phyloP scores from a whole-genome alignment of 2,888 invertebrate genomes.

The Acanthacorydalis orientalis region DNA sequence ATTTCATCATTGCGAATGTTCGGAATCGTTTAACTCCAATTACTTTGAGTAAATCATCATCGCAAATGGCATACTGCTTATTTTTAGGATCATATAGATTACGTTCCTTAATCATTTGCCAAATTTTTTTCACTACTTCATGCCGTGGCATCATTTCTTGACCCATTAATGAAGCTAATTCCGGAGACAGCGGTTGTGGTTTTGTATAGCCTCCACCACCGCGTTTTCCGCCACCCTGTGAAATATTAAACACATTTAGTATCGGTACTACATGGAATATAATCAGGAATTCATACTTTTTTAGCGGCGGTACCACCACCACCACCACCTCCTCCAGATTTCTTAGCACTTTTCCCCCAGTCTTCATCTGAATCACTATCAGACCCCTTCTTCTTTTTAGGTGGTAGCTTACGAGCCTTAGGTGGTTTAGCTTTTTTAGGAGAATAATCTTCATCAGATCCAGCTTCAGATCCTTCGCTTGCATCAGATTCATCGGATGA shows the following conservation, averaged over 20 bases:
- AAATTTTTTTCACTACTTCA: conserved; percentile 79
- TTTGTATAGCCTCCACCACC: conserved; percentile 69
- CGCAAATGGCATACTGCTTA: conserved; percentile 88
- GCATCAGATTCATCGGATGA: conserved; percentile 28
- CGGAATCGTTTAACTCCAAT: conserved; percentile 86
- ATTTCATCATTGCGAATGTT: conserved; percentile 95
- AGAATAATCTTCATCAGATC: conserved; percentile 42
- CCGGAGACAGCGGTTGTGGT: conserved; percentile 68
- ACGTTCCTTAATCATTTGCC: conserved; percentile 78
- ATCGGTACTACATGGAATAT: not conserved
- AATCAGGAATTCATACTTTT: conserved; percentile 7
- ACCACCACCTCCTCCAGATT: conserved; percentile 17
- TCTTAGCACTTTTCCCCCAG: conserved; percentile 39
- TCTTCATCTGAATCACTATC: conserved; percentile 53
- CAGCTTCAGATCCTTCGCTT: conserved; percentile 31
- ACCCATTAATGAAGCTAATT: conserved; percentile 70
- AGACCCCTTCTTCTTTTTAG: conserved; percentile 44
- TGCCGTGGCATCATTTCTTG: conserved; percentile 70
- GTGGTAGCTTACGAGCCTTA: conserved; percentile 32
- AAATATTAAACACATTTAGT: conserved; percentile 2
- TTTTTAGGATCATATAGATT: conserved; percentile 86
- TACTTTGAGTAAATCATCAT: conserved; percentile 74
- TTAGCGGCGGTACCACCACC: conserved; percentile 10
- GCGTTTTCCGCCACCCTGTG: conserved; percentile 22
- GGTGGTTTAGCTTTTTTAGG: conserved; percentile 37